These are phyloP conservation scores for Limanda limanda DNA, from an alignment of 2,113 vertebrate genomes.

Conservation along the genomic window DNA sequence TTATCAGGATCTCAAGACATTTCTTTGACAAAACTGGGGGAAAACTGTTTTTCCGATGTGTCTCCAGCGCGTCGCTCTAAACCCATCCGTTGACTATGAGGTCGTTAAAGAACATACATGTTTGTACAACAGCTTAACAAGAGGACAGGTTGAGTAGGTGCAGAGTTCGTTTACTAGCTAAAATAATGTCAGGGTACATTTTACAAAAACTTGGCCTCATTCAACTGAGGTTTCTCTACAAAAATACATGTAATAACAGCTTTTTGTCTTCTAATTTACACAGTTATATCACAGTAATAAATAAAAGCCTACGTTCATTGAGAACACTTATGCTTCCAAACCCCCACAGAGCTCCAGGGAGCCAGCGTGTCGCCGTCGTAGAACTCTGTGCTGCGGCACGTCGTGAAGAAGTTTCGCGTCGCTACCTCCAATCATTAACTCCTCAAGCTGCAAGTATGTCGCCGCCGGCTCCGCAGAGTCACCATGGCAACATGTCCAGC, in stretches of 20 bases:
- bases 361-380: neutral
- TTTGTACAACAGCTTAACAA: slow-evolving; percentile 49
- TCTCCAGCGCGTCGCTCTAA: slow-evolving; percentile 10
- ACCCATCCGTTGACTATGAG: neutral
- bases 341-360: slow-evolving; percentile 22
- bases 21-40: slow-evolving; percentile 32
- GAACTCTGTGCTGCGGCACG: no score
- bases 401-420: neutral
- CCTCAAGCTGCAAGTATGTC: neutral
- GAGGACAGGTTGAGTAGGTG: slow-evolving; percentile 1
- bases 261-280: slow-evolving; percentile 54
- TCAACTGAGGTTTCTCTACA: slow-evolving; percentile 74
- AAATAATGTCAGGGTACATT: slow-evolving; percentile 62
- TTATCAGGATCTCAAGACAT: slow-evolving; percentile 48
- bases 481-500: slow-evolving; percentile 26
- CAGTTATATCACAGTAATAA: slow-evolving; percentile 56
- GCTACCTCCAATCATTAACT: slow-evolving; percentile 13
- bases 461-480: slow-evolving; percentile 18
- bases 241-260: slow-evolving; percentile 76
- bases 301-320: slow-evolving; percentile 26
- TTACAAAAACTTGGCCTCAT: slow-evolving; percentile 68
- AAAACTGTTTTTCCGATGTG: neutral
- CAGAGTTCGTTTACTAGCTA: slow-evolving; percentile 45
- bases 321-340: slow-evolving; percentile 31
- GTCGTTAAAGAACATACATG: slow-evolving; percentile 14